phyloP scores from a whole-genome alignment of 2,797 vertebrate genomes.

The Cyclopterus lumpus region DNA sequence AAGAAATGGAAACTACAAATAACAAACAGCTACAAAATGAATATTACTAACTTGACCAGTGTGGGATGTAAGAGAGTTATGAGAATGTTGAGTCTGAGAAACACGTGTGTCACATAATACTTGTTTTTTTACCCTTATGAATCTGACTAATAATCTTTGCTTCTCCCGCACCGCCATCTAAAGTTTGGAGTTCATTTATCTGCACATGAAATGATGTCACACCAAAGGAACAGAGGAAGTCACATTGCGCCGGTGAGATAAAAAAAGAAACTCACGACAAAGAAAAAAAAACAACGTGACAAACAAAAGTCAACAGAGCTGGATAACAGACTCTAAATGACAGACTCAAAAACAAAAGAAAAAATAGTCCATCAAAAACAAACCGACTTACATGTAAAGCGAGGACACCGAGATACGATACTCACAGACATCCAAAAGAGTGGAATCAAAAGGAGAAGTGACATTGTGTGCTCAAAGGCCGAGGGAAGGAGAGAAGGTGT shows the following conservation, averaged over 20 bases:
- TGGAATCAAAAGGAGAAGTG: slow-evolving; percentile 33
- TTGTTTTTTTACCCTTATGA: slow-evolving; percentile 9
- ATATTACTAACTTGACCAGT: neutral
- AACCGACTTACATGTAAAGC: slow-evolving; percentile 38
- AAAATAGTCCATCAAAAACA: slow-evolving; percentile 42
- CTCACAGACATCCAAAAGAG: neutral
- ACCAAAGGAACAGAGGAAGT: slow-evolving; percentile 39
- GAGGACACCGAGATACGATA: slow-evolving; percentile 39
- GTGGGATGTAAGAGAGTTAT: neutral
- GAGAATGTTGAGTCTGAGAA: neutral
- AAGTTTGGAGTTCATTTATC: slow-evolving; percentile 48
- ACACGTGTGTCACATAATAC: neutral
- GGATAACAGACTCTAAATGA: slow-evolving; percentile 44
- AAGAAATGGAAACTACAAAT: slow-evolving; percentile 6
- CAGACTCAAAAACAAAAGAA: slow-evolving; percentile 37
- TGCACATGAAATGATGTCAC: slow-evolving; percentile 43
- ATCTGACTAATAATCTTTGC: slow-evolving; percentile 9
- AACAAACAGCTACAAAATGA: neutral
- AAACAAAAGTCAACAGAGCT: slow-evolving; percentile 42
- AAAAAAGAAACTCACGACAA: slow-evolving; percentile 31
- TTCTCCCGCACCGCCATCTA: slow-evolving; percentile 41
- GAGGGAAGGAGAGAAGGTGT: slow-evolving; percentile 13
- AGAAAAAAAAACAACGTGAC: slow-evolving; percentile 25
- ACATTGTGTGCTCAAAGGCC: slow-evolving; percentile 36
- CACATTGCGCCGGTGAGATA: slow-evolving; percentile 35